phyloP scores from a whole-genome alignment of 1,140 invertebrate species.

The Acyrthosiphon pisum region DNA sequence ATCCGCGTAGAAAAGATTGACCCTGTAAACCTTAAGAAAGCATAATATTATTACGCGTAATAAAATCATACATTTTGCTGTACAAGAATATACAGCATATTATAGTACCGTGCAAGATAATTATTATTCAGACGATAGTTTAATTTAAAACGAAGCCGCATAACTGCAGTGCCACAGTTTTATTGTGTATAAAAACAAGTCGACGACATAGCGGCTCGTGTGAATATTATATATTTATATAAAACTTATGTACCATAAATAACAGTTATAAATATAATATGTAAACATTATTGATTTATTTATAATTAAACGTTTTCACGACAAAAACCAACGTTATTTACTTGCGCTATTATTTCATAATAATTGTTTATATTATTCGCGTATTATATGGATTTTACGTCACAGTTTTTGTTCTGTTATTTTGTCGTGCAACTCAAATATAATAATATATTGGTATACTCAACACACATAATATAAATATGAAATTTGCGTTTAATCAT shows the following conservation, averaged over 20 bases:
- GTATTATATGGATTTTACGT: conserved; percentile 5
- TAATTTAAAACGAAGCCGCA: neutral
- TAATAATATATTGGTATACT: neutral
- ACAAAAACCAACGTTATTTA: neutral
- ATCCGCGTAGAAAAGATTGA: neutral
- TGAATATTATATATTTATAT: neutral
- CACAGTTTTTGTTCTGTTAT: neutral
- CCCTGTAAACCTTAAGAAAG: neutral
- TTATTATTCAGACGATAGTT: neutral
- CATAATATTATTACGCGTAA: no score
- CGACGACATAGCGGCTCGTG: neutral
- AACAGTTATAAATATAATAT: neutral
- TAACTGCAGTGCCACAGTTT: neutral
- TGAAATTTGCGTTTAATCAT: neutral
- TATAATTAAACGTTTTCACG: conserved; percentile 18
- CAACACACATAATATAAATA: neutral
- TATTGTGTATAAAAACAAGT: neutral
- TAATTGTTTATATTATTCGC: neutral
- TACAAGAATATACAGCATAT: neutral
- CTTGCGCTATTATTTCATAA: neutral
- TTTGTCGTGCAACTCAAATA: neutral
- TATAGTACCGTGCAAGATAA: no score
- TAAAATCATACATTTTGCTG: neutral
- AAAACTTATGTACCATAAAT: neutral
- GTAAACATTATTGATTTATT: neutral